phyloP scores from a whole-genome alignment of 2,888 invertebrate genomes.

The Eristalinus aeneus region DNA sequence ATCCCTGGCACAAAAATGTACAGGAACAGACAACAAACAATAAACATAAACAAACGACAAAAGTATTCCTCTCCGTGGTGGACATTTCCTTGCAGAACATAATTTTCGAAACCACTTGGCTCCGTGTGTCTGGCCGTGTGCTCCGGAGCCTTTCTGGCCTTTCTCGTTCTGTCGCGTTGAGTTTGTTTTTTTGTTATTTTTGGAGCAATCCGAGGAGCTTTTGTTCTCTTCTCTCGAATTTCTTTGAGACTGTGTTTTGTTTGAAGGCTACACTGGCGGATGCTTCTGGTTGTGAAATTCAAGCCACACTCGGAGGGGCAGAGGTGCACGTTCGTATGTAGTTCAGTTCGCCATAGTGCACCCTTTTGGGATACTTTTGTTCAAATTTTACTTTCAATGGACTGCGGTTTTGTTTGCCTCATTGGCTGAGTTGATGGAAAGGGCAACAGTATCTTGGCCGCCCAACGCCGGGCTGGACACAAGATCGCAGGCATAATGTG shows the following conservation, averaged over 20 bases:
- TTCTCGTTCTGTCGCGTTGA: constrained; percentile 1
- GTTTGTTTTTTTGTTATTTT: constrained; percentile 14
- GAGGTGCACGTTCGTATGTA: constrained; percentile 39
- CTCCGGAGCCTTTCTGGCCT: not conserved
- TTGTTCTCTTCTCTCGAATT: constrained; percentile 68
- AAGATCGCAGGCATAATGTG: constrained; percentile 8
- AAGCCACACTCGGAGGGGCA: not conserved
- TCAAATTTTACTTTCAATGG: constrained; percentile 65
- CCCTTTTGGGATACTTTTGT: constrained; percentile 63
- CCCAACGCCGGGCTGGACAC: not conserved
- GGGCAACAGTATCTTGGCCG: constrained; percentile 24
- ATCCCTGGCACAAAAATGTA: constrained; percentile 24
- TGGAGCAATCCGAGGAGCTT: constrained; percentile 47
- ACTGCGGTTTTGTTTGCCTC: constrained; percentile 6
- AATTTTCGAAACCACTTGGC: constrained; percentile 47
- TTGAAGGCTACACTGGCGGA: constrained; percentile 36
- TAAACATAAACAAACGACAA: constrained; percentile 71
- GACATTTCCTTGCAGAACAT: constrained; percentile 67
- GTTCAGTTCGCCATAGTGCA: constrained; percentile 68
- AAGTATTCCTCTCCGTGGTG: constrained; percentile 51
- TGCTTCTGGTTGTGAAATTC: constrained; percentile 60
- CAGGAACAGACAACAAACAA: constrained; percentile 66
- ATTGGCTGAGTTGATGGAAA: constrained; percentile 28
- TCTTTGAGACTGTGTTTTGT: constrained; percentile 52
- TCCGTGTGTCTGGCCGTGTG: not conserved